A percentile compares a stretch with the other conserved stretches of the same genome.
phyloP scores from a whole-genome alignment of 1,140 invertebrate species.

The Acromyrmex charruanus region DNA sequence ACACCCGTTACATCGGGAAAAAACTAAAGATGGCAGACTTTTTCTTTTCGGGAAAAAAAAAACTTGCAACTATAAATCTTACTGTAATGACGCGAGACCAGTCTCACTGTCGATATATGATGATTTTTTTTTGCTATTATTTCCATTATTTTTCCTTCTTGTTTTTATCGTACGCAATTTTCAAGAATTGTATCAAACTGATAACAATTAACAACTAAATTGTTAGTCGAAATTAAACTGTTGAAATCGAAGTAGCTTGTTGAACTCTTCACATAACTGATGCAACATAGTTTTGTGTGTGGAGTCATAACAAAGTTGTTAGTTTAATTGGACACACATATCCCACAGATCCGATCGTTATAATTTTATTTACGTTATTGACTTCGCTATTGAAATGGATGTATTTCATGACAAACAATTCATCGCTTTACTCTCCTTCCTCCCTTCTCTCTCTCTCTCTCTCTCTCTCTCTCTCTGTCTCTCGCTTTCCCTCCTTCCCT shows the following conservation, averaged over 20 bases:
- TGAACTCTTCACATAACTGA: neutral
- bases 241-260: slow-evolving; percentile 25
- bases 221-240: slow-evolving; percentile 7
- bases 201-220: neutral
- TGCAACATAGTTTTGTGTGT: slow-evolving; percentile 16
- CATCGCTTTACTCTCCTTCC: neutral
- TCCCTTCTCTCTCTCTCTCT: neutral
- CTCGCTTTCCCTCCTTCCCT: neutral
- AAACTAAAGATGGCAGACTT: slow-evolving; percentile 36
- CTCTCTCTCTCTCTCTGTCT: neutral
- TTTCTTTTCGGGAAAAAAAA: slow-evolving; percentile 13
- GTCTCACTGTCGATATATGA: slow-evolving; percentile 17
- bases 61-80: slow-evolving; percentile 37
- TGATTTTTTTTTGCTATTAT: neutral
- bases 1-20: slow-evolving; percentile 58
- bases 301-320: slow-evolving; percentile 33
- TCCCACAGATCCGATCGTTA: slow-evolving; percentile 31
- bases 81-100: slow-evolving; percentile 5
- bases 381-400: slow-evolving; percentile 5
- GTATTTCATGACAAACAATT: slow-evolving; percentile 22
- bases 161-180: neutral
- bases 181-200: neutral
- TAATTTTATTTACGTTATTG: slow-evolving; percentile 52
- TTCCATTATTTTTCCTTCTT: neutral
- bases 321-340: slow-evolving; percentile 20